Evolutionary conservation across 2,888 invertebrate species (phyloP).

Genomic region (Aleiodes testaceus): DNA sequence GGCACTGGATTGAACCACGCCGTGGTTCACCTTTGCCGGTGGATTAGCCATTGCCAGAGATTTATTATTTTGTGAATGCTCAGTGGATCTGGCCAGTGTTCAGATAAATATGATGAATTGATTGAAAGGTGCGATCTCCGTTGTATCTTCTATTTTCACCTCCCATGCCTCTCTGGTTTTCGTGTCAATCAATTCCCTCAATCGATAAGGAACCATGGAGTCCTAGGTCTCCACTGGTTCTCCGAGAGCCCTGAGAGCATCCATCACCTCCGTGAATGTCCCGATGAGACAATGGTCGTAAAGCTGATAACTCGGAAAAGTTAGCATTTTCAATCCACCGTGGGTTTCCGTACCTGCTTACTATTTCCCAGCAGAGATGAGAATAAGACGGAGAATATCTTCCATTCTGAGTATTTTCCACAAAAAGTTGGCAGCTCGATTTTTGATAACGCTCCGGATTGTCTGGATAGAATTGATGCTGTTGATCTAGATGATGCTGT

Average conservation of each 20-base stretch:
- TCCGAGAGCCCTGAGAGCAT: not conserved
- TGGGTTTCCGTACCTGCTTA: not conserved
- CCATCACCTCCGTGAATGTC: not conserved
- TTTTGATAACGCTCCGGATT: too few species aligned
- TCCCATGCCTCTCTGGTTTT: not conserved
- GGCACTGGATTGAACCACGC: too few species aligned
- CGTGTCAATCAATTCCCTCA: not conserved
- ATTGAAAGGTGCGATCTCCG: not conserved
- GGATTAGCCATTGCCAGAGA: too few species aligned
- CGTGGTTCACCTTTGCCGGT: too few species aligned
- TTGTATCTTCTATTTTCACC: not conserved
- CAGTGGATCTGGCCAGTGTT: not conserved
- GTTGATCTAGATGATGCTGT: too few species aligned
- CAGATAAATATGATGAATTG: not conserved
- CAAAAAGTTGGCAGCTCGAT: too few species aligned
- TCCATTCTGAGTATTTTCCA: too few species aligned
- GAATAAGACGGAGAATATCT: too few species aligned
- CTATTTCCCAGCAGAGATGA: too few species aligned
- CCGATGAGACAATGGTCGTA: not conserved
- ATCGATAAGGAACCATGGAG: not conserved
- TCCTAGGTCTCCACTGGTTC: not conserved
- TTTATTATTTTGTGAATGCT: not conserved
- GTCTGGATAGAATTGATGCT: too few species aligned
- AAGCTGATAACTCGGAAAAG: not conserved
- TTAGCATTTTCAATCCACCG: not conserved